phyloP scores from a whole-genome alignment of 2,888 invertebrate species.

The Eulithis prunata region DNA sequence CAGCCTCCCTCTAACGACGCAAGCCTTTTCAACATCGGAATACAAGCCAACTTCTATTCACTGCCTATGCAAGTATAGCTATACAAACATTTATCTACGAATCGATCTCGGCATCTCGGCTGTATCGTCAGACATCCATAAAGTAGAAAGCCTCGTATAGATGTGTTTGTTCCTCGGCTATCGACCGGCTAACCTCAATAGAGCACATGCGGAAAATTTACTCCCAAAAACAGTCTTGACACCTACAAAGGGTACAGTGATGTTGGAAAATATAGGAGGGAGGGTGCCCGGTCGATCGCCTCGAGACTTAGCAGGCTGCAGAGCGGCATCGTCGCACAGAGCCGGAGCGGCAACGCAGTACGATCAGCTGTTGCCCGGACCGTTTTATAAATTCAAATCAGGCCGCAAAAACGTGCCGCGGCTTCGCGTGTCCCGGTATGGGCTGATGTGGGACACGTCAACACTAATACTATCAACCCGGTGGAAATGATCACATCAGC shows the following conservation, averaged over 20 bases:
- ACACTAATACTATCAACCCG: constrained; percentile 26
- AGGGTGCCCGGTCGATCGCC: constrained; percentile 76
- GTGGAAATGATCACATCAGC: constrained; percentile 41
- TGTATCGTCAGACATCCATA: constrained; percentile 17
- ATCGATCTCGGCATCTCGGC: constrained; percentile 22
- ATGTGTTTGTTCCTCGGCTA: constrained; percentile 39
- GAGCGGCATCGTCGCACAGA: constrained; percentile 64
- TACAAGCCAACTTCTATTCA: constrained; percentile 14
- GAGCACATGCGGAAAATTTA: constrained; percentile 45
- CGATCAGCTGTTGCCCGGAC: constrained; percentile 77
- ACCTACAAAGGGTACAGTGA: constrained; percentile 43
- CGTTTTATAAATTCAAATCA: constrained; percentile 77
- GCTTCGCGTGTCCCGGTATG: constrained; percentile 30
- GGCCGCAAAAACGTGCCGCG: constrained; percentile 69
- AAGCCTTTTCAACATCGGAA: constrained; percentile 30
- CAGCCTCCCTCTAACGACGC: constrained; percentile 39
- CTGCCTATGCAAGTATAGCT: not conserved
- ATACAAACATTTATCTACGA: constrained; percentile 13
- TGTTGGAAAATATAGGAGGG: constrained; percentile 60
- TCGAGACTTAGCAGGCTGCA: constrained; percentile 53
- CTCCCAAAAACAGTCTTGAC: constrained; percentile 45
- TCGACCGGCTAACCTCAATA: constrained; percentile 57
- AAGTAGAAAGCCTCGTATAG: constrained; percentile 40
- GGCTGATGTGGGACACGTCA: constrained; percentile 56
- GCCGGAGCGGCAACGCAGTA: constrained; percentile 60